phyloP scores from a whole-genome alignment of 2,888 invertebrate species.

The Glyphotaelius pellucidus region DNA sequence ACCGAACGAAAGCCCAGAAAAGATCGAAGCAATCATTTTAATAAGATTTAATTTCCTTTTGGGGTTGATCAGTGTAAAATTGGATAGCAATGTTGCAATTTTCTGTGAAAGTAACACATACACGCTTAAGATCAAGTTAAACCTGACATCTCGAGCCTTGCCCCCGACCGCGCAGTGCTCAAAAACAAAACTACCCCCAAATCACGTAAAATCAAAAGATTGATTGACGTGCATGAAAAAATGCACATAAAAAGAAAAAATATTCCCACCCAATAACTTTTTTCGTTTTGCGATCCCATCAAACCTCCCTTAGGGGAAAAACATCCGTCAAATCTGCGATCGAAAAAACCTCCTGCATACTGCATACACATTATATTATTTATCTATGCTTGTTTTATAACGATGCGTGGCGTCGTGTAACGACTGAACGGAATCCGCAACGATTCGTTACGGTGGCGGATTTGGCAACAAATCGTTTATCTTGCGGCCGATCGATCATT shows the following conservation, averaged over 20 bases:
- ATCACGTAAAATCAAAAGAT: constrained; percentile 3
- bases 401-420: constrained; percentile 56
- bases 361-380: constrained; percentile 30
- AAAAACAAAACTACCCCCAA: background rate
- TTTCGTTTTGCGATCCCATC: constrained; percentile 26
- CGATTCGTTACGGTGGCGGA: constrained; percentile 65
- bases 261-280: constrained; percentile 51
- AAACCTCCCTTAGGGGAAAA: constrained; percentile 45
- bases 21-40: background rate
- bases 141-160: background rate
- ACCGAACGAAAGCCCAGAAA: background rate
- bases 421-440: constrained; percentile 59
- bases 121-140: background rate
- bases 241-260: background rate
- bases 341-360: constrained; percentile 46
- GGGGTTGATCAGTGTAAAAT: background rate
- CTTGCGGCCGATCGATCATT: constrained; percentile 61
- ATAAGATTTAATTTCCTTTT: too few species aligned
- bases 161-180: background rate
- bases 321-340: constrained; percentile 47
- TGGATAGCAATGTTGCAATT: background rate
- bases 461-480: constrained; percentile 65
- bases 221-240: constrained; percentile 52
- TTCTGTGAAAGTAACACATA: background rate
- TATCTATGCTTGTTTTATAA: constrained; percentile 55